Percentiles rank a stretch among this genome's conserved stretches.
Conservation (phyloP, 2,797 vertebrate species). For the Rousettus madagascariensis region DNA sequence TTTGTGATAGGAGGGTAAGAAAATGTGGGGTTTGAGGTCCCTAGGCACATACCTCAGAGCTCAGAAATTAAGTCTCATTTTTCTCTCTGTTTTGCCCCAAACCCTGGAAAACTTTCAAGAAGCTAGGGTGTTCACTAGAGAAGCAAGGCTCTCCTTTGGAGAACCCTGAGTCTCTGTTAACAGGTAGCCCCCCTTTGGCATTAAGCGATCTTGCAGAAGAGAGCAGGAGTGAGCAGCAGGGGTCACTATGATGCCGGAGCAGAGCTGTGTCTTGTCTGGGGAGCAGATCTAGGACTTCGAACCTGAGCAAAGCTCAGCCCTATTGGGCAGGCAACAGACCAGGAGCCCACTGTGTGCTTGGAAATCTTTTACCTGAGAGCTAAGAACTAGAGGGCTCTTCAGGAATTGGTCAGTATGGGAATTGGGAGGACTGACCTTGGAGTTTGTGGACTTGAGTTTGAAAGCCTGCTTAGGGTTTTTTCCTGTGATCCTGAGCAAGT, state of each 20-base stretch:
- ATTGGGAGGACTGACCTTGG: neutral
- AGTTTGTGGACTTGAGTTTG: neutral
- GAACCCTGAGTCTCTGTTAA: neutral
- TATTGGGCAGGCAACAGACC: fast-evolving
- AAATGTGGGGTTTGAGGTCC: neutral
- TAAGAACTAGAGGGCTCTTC: neutral
- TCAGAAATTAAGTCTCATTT: neutral
- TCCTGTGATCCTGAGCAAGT: neutral
- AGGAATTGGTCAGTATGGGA: neutral
- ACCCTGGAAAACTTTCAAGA: neutral
- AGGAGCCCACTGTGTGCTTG: fast-evolving
- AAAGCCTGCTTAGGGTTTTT: neutral
- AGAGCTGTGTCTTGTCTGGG: neutral
- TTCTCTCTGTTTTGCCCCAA: neutral
- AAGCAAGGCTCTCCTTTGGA: neutral
- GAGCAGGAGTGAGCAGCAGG: slow-evolving; percentile 36
- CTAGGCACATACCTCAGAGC: neutral
- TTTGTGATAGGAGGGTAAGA: neutral
- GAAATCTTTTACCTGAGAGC: neutral
- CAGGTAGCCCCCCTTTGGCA: neutral
- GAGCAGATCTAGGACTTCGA: neutral
- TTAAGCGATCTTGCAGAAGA: neutral
- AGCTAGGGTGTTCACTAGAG: neutral
- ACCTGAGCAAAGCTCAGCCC: neutral
- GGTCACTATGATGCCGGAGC: neutral